Evolutionary conservation across 1,140 invertebrate species (phyloP), one percentile per base, ranked within the genome.

Genomic region (Pseudobourletiella spinata): DNA sequence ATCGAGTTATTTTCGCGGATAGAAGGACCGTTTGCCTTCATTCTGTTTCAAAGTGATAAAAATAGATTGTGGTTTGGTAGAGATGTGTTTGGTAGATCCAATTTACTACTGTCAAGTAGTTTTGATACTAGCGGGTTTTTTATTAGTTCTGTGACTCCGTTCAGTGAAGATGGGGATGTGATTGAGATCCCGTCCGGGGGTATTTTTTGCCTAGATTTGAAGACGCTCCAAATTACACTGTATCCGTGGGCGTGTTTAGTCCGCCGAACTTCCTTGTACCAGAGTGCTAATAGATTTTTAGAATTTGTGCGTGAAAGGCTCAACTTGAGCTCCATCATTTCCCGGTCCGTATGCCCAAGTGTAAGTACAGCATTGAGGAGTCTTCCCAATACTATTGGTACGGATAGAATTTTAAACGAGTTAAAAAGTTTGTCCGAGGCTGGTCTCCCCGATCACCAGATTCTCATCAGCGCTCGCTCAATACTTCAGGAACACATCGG

Each of bases 11-110:
- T 88, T 39, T 66, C 71, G 58, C 69, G 73, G 61, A 74, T 94
- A 2, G 77, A 86, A 67, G 93, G 92, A 18, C 92, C 93, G 39
- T 94, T 84, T 76, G 82, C 88, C 64, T 82, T 95, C 57, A 81
- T 94, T 51, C 92, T 86, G 73, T 89, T 82, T 74, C 79, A 90
- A 71, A 84, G 80, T 72, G 62, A 65, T 35, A 72, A 71, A 2
- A 76, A 82, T 51, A 73, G 72, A 16, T 65, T 97, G 35, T 93
- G 87, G 78, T 93, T 95, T 78, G 86, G 84, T 6, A 79, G 92
- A 74, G 93, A 97, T 77, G 77, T 79, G 64, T 84, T 92, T 74
- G 93, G 93, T 25, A 80, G 71, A 81, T 82, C 72, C 74, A 79
- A 65, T 73, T 76, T 67, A 63, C 75, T 8, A 57, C 70, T 51